phyloP scores from a whole-genome alignment of 35 echinoderm and acorn worm genomes.

The Apostichopus parvimensis region DNA sequence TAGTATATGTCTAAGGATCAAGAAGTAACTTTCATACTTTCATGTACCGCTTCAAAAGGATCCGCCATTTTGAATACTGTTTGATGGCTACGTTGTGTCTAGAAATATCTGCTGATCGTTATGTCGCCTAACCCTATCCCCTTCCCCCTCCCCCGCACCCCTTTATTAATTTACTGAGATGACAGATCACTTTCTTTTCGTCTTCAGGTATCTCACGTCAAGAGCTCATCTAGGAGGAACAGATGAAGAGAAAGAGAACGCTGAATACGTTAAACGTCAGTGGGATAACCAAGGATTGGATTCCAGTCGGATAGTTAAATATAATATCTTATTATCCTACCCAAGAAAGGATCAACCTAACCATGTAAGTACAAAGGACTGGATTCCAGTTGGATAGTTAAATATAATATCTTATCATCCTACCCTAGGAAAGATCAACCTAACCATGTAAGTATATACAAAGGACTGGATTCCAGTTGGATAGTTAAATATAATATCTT shows the following conservation, averaged over 20 bases:
- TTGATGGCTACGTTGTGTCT: too few species aligned
- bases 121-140: too few species aligned
- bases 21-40: too few species aligned
- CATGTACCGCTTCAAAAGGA: too few species aligned
- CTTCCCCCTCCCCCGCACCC: too few species aligned
- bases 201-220: constrained; percentile 44
- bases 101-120: too few species aligned
- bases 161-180: too few species aligned
- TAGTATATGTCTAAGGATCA: too few species aligned
- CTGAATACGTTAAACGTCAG: constrained; percentile 62
- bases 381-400: constrained; percentile 68
- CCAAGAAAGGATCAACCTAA: constrained; percentile 70
- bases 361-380: constrained; percentile 70
- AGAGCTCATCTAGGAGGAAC: constrained; percentile 85
- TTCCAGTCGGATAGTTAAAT: constrained; percentile 64
- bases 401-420: constrained; percentile 72
- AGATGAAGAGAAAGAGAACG: constrained; percentile 67
- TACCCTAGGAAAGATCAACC: constrained; percentile 71
- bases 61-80: too few species aligned
- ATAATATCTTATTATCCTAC: constrained; percentile 81
- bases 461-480: constrained; percentile 80
- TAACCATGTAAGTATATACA: constrained; percentile 65
- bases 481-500: constrained; percentile 72
- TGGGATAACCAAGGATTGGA: constrained; percentile 86
- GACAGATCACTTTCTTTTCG: not conserved